Base-by-base conservation (phyloP, 2,888 invertebrate genomes). In the Agrenia bidenticulata region DNA sequence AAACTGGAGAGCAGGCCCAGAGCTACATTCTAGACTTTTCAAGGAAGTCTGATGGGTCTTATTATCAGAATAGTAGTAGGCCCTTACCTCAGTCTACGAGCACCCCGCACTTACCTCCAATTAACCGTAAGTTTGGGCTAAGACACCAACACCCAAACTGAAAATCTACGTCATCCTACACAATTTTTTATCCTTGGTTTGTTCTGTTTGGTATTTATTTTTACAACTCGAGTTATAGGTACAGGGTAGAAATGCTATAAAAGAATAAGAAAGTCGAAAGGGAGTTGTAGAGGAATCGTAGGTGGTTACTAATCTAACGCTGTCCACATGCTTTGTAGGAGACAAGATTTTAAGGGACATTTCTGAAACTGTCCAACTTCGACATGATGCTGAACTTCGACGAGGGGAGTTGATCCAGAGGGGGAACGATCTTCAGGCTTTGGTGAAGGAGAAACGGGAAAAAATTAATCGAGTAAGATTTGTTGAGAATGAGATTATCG, bases 261-360 rank as follows among this genome's bases (percentile, higher is more conserved):
- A n/a, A n/a, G n/a, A n/a, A n/a, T n/a, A n/a, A n/a, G n/a, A n/a
- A n/a, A n/a, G n/a, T n/a, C n/a, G n/a, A n/a, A n/a, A n/a, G n/a
- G n/a, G n/a, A n/a, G n/a, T n/a, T n/a, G n/a, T n/a, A n/a, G n/a
- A n/a, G n/a, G n/a, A n/a, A n/a, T n/a, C n/a, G n/a, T n/a, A n/a
- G n/a, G n/a, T n/a, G n/a, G n/a, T n/a, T n/a, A n/a, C n/a, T n/a
- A n/a, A n/a, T 45, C 2, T 45, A 19, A 45, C 15, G 15, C n/a
- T 41, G 19, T 17, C 15, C 39, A 17, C 39, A 11, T 55, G 2
- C n/a, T 60, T 69, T 70, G 9, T 59, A 77, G 77, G 76, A 63
- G 77, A 77, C 69, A 73, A 75, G 66, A 74, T 77, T 58, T 65
- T 77, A 57, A 53, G 76, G 62, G 77, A 77, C 68, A 76, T 77